Evolutionary conservation across 2,797 vertebrate species (phyloP).

Genomic region (Paratrypauchen microcephalus): DNA sequence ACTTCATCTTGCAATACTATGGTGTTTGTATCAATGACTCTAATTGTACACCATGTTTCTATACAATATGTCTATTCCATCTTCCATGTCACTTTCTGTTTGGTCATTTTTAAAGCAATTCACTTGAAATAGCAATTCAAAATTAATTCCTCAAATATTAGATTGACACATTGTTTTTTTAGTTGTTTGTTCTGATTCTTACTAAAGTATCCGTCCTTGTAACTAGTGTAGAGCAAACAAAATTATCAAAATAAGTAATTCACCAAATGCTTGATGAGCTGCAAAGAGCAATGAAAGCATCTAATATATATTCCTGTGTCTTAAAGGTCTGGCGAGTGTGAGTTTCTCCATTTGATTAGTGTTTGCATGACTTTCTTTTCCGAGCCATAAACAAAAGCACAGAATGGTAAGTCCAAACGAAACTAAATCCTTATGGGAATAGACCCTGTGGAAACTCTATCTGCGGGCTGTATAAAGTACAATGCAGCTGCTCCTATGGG

Average conservation of each 20-base stretch:
- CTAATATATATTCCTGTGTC: background rate
- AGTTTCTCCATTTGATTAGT: slow-evolving; percentile 13
- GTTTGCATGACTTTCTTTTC: slow-evolving; percentile 13
- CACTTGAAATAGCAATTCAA: too few species aligned
- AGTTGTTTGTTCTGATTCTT: too few species aligned
- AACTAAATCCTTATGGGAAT: slow-evolving; percentile 63
- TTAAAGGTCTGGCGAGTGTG: slow-evolving; percentile 15
- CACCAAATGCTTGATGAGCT: background rate
- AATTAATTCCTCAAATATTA: too few species aligned
- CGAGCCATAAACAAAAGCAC: slow-evolving; percentile 36
- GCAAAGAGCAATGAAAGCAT: background rate
- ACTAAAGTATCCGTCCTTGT: too few species aligned
- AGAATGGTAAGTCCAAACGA: slow-evolving; percentile 35
- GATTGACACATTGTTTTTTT: too few species aligned
- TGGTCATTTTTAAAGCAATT: background rate
- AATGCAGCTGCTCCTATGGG: slow-evolving; percentile 56
- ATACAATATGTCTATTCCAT: background rate
- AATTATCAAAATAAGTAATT: too few species aligned
- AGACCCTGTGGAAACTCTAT: slow-evolving; percentile 43
- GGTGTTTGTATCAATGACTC: background rate
- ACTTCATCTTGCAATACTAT: background rate
- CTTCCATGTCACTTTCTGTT: background rate
- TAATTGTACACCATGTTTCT: background rate
- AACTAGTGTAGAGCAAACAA: too few species aligned
- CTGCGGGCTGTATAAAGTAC: slow-evolving; percentile 35